Evolutionary conservation across 1,140 invertebrate genomes (phyloP).

Genomic region (Leptopilina clavipes): DNA sequence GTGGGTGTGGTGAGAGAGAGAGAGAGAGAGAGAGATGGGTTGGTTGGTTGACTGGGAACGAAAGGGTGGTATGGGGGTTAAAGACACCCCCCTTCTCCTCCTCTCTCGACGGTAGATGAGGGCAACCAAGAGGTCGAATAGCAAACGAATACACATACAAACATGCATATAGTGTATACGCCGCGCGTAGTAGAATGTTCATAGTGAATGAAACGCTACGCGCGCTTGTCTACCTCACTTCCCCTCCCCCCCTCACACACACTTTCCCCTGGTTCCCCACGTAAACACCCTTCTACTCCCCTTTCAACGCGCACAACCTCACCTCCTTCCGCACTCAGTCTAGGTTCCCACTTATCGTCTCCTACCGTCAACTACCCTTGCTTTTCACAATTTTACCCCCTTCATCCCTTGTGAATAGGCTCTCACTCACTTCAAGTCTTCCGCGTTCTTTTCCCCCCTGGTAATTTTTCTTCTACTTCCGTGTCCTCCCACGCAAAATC

Average conservation of each 20-base stretch:
- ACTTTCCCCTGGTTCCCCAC: too few relatives aligned
- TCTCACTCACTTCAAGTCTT: too few relatives aligned
- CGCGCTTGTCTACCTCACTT: not conserved
- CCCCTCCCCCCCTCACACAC: not conserved
- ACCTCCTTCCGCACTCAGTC: slow-evolving; percentile 5
- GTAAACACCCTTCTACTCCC: too few relatives aligned
- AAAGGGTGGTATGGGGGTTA: too few relatives aligned
- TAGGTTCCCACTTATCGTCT: slow-evolving; percentile 15
- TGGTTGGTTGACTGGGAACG: too few relatives aligned
- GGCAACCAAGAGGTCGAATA: slow-evolving; percentile 4
- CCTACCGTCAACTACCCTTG: not conserved
- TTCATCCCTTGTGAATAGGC: too few relatives aligned
- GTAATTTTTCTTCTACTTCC: too few relatives aligned
- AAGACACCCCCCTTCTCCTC: too few relatives aligned
- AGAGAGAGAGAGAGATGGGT: too few relatives aligned
- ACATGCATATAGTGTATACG: not conserved
- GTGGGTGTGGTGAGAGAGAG: too few relatives aligned
- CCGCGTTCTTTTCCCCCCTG: too few relatives aligned
- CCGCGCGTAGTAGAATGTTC: not conserved
- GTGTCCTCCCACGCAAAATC: too few relatives aligned
- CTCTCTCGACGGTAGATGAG: not conserved
- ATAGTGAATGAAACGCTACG: slow-evolving; percentile 31
- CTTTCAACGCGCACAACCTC: not conserved
- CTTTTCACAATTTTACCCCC: not conserved
- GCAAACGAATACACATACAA: slow-evolving; percentile 5